Evolutionary conservation across 2,113 vertebrate species (phyloP), one percentile per base, ranked within the genome.

Genomic region (Elanoides forficatus): DNA sequence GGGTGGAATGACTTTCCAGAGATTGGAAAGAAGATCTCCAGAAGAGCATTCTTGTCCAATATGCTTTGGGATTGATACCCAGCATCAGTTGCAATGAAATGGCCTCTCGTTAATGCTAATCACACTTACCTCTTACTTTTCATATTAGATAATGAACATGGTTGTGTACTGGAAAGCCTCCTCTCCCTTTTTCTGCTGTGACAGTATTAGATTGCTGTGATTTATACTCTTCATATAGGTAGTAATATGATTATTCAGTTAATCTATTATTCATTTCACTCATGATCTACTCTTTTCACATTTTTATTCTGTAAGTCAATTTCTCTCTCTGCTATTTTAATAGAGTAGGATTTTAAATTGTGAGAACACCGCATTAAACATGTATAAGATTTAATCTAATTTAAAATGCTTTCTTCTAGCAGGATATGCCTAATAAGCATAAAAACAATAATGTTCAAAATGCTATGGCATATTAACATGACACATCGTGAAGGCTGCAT

Each of bases 191-290:
- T 96, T 97, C 67, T 97, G 91, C 95, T 92, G 67, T 83, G 96
- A 94, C 96, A 95, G 94, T 74, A 43, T 9, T 43, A 93, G 95
- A 86, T 94, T 95, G 75, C 71, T 84, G 85, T 98, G 97, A 97
- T 98, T 96, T 97, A 97, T 97, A 63, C 81, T 92, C 97, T 97
- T 98, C 97, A 98, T 97, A 97, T 96, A 95, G 94, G 97, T 89
- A 97, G 94, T 97, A 97, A 97, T 97, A 97, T 83, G 95, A 96
- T 96, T 98, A 97, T 98, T 98, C 97, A 66, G 96, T 97, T 97
- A 97, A 98, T 98, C 97, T 98, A 98, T 98, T 98, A 98, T 98
- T 98, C 97, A 98, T 98, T 96, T 97, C 97, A 94, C 94, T 94
- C 91, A 93, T 95, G 95, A 97, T 97, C 97, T 97, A 96, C 97